These are phyloP conservation scores for Ophioninae sp. DNA, from an alignment of 2,888 invertebrate species.

Conservation along the genomic window DNA sequence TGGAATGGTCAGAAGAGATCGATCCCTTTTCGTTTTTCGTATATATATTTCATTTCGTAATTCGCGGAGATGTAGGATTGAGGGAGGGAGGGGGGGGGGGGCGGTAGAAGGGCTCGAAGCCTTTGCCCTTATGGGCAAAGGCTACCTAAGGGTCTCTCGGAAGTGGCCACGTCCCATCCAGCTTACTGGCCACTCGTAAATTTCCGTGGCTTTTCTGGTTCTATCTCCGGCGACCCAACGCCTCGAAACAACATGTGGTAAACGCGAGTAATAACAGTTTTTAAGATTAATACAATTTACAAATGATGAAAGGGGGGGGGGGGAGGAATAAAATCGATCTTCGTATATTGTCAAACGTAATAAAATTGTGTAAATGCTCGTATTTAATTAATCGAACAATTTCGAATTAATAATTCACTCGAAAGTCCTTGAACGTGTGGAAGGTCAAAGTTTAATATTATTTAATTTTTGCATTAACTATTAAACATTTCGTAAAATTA, in stretches of 20 bases:
- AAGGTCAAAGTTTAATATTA: too few species aligned
- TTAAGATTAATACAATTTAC: not conserved
- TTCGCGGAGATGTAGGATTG: not conserved
- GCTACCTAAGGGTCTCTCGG: not conserved
- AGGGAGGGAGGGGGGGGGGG: not conserved
- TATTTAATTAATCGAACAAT: too few species aligned
- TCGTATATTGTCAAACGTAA: not conserved
- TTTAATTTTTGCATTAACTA: too few species aligned
- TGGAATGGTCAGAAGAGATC: not conserved
- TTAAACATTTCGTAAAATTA: too few species aligned
- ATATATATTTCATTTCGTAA: not conserved
- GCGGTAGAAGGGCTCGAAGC: too few species aligned
- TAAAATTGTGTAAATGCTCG: not conserved
- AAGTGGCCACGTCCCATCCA: not conserved
- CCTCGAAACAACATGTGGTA: not conserved
- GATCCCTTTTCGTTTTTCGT: not conserved
- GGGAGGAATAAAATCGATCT: not conserved
- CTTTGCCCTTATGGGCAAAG: not conserved
- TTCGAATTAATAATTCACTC: too few species aligned
- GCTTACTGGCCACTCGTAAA: slow-evolving; percentile 2
- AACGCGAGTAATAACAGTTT: not conserved
- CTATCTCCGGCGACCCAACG: not conserved
- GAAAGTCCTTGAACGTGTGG: too few species aligned
- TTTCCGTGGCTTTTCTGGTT: not conserved
- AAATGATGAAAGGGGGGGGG: not conserved